These are phyloP conservation scores for Echeneis naucrates DNA, from an alignment of 2,797 vertebrate species.

Conservation along the genomic window DNA sequence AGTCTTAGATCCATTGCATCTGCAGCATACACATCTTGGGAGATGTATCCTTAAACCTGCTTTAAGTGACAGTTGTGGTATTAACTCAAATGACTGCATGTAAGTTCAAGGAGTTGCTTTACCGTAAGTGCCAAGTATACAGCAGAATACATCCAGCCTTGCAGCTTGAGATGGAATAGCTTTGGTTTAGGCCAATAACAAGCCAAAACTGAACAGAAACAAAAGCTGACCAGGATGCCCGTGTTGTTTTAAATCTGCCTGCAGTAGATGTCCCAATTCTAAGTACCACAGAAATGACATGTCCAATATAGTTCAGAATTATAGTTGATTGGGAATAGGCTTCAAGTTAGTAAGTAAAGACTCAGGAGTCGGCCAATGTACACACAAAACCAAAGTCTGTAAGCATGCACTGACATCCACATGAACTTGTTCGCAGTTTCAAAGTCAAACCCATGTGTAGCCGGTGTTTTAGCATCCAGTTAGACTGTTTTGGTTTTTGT, in stretches of 20 bases:
- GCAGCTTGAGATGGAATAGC: not conserved
- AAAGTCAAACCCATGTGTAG: slow-evolving; percentile 17
- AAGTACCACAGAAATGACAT: slow-evolving; percentile 6
- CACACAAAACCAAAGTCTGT: not conserved
- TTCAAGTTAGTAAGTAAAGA: slow-evolving; percentile 13
- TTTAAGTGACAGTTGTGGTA: not conserved
- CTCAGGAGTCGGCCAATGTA: not conserved
- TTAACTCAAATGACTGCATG: slow-evolving; percentile 1
- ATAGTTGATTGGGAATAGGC: slow-evolving; percentile 1
- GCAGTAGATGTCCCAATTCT: slow-evolving; percentile 9
- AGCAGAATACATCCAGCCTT: not conserved
- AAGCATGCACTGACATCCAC: not conserved
- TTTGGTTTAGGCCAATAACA: not conserved
- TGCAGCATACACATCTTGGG: not conserved
- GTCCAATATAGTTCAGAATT: slow-evolving; percentile 4
- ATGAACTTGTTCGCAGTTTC: slow-evolving; percentile 29
- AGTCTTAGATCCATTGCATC: not conserved
- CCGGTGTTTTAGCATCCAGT: not conserved
- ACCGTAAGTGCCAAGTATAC: slow-evolving; percentile 11
- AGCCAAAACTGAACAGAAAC: not conserved
- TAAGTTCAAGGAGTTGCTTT: slow-evolving; percentile 7
- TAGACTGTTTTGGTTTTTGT: not conserved
- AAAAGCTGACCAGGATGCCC: not conserved
- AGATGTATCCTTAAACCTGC: not conserved
- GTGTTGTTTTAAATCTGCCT: slow-evolving; percentile 6